Evolutionary conservation across 2,113 vertebrate genomes (phyloP).

Genomic region (Vicugna pacos): DNA sequence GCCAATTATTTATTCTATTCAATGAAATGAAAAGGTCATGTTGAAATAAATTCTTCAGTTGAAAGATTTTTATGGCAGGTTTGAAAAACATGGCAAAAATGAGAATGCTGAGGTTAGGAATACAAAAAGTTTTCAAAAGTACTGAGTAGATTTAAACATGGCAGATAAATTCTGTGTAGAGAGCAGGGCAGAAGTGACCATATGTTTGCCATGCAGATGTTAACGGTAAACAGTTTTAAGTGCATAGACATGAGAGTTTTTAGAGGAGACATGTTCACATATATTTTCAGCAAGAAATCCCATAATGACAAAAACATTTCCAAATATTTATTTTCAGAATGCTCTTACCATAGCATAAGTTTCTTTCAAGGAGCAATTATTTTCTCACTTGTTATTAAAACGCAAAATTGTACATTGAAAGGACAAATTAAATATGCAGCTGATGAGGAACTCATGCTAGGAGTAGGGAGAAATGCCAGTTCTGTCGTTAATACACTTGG

Average conservation of each 20-base stretch:
- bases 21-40: neutral
- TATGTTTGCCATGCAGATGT: neutral
- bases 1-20: neutral
- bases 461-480: neutral
- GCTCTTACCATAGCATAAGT: neutral
- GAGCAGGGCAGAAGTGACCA: neutral
- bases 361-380: neutral
- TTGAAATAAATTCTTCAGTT: neutral
- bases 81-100: conserved; percentile 22
- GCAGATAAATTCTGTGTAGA: neutral
- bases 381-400: conserved; percentile 19
- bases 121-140: neutral
- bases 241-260: neutral
- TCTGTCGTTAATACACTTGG: neutral
- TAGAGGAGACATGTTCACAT: neutral
- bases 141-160: neutral
- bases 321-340: neutral
- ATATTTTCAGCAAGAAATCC: neutral
- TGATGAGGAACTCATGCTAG: neutral
- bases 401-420: neutral
- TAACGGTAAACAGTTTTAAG: neutral
- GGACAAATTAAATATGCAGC: neutral
- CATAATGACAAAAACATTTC: neutral
- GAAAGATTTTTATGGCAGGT: neutral
- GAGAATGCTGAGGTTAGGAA: neutral